Evolutionary conservation across 2,888 invertebrate genomes (phyloP), one percentile per base, ranked within the genome.

Genomic region (Allophyes oxyacanthae): DNA sequence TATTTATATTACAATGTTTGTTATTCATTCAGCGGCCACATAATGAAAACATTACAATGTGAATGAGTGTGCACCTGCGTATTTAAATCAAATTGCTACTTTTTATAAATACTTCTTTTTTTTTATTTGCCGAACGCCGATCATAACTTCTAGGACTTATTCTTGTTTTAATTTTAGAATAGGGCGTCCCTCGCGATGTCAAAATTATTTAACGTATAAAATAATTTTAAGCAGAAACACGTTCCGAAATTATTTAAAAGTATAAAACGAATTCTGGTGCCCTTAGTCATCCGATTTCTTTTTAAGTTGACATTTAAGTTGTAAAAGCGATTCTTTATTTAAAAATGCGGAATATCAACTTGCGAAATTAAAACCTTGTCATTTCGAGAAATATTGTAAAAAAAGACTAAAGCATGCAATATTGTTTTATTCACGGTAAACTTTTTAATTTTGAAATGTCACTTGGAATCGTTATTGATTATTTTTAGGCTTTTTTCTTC

Each of bases 261-360:
- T 58, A 33, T 58, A 58, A 70, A 63, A 45, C 9, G 56, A 53
- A 71, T 61, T 71, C 60, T 63, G 33, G 25, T 42, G 70, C 77
- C 73, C 73, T 76, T 76, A 76, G 73, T 74, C 74, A 74, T 70
- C 52, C 59, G 74, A 73, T 74, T 74, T 72, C 77, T 75, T 76
- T 73, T 69, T 46, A 51, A 30, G 56, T 63, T 74, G 73, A 66
- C 73, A 72, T 74, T 72, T 64, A 72, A 62, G 14, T 51, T 56
- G 64, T 65, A 73, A 73, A 75, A 68, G 55, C 46, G 41, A 57
- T 56, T 65, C 51, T 72, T 68, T 54, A 60, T 59, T 56, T 34
- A 57, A 61, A 74, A 64, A 58, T 55, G 63, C 53, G 51, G 62
- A 20, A 52, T 60, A 54, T 36, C 59, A 42, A 52, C 69, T 56